Percentiles rank a stretch among this genome's conserved stretches.
These are phyloP conservation scores for Prorops nasuta DNA, from an alignment of 1,140 invertebrate species.

Conservation along the genomic window DNA sequence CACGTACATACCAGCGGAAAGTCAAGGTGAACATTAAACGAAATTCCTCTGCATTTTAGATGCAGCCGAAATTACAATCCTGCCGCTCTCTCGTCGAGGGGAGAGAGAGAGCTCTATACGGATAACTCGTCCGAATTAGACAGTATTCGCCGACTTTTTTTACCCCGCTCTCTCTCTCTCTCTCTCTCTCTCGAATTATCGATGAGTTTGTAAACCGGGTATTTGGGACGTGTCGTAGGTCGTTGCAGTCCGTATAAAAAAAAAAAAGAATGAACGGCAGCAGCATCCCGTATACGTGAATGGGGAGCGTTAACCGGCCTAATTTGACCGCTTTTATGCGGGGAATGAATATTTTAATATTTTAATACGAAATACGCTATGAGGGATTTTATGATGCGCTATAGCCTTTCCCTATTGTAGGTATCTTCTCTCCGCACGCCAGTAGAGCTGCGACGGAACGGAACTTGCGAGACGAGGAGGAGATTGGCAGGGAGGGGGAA, in stretches of 20 bases:
- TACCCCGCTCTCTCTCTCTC: too few relatives aligned
- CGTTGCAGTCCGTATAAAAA: slow-evolving; percentile 28
- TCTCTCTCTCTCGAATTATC: neutral
- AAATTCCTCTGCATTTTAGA: too few relatives aligned
- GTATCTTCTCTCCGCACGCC: slow-evolving; percentile 29
- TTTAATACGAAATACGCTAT: slow-evolving; percentile 56
- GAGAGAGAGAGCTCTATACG: too few relatives aligned
- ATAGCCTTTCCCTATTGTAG: slow-evolving; percentile 57
- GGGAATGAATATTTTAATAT: slow-evolving; percentile 56
- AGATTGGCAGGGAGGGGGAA: slow-evolving; percentile 3
- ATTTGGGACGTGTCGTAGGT: slow-evolving; percentile 50
- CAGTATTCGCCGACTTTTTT: too few relatives aligned
- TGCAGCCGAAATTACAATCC: too few relatives aligned
- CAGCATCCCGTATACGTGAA: slow-evolving; percentile 33
- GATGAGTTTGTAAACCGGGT: slow-evolving; percentile 27
- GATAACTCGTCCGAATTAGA: too few relatives aligned
- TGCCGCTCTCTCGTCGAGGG: too few relatives aligned
- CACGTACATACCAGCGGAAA: neutral
- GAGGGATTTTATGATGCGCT: slow-evolving; percentile 64
- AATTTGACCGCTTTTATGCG: slow-evolving; percentile 49
- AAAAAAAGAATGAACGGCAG: slow-evolving; percentile 3
- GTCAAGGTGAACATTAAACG: too few relatives aligned
- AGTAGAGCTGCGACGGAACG: neutral
- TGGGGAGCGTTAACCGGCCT: slow-evolving; percentile 42
- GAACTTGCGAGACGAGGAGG: neutral